Conservation (phyloP, 2,888 invertebrate species). For the Acheta domesticus region DNA sequence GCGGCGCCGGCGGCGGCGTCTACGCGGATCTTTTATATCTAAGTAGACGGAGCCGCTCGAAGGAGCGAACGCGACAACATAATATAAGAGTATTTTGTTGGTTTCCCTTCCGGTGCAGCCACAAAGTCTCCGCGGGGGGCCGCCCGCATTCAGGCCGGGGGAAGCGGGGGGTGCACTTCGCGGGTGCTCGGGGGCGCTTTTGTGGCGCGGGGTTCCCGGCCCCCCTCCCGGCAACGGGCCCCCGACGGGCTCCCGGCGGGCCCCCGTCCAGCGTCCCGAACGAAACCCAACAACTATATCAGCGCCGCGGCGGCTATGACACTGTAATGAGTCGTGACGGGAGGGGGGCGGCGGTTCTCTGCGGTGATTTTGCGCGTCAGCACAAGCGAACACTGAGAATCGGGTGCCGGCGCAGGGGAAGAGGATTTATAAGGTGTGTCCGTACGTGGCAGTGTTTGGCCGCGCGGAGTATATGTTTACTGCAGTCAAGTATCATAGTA, state of each 20-base stretch:
- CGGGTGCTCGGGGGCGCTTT: neutral
- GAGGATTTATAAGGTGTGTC: too few relatives aligned
- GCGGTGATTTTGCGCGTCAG: too few relatives aligned
- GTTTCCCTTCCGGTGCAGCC: neutral
- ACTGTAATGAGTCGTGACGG: neutral
- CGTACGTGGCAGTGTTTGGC: too few relatives aligned
- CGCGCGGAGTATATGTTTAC: too few relatives aligned
- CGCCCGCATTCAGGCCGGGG: neutral
- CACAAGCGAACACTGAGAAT: too few relatives aligned
- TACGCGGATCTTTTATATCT: neutral
- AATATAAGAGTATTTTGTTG: conserved; percentile 10
- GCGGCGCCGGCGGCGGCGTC: neutral
- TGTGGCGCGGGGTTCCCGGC: neutral
- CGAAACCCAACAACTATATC: neutral
- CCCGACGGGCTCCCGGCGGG: neutral
- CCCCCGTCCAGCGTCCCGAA: neutral
- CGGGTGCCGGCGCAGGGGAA: too few relatives aligned
- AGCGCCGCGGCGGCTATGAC: neutral
- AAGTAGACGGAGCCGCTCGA: neutral
- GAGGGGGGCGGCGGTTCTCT: too few relatives aligned
- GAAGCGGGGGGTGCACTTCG: neutral
- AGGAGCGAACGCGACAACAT: neutral
- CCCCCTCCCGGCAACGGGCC: neutral
- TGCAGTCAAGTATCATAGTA: too few relatives aligned
- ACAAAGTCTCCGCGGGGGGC: neutral